Base-by-base conservation (phyloP, 2,797 vertebrate species). In the Takifugu ocellatus region DNA sequence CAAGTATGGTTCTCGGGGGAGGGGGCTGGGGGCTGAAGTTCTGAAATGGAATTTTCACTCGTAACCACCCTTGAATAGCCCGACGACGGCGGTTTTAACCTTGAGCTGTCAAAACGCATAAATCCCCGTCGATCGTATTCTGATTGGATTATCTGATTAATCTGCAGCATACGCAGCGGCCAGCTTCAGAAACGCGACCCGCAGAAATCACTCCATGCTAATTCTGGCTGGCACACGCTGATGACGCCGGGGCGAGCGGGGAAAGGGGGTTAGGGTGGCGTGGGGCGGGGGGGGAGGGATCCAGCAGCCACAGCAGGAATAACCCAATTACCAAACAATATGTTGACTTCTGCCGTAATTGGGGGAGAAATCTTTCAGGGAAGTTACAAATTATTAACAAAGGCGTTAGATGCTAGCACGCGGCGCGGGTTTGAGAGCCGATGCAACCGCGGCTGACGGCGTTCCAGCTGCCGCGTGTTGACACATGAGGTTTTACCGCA, bases 61-160 rank as follows among this genome's bases (percentile, higher is more conserved):
- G 78, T 77, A 44, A 66, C 73, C 78, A 81, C 72, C 76, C 67
- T 75, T 76, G 70, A 79, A 74, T 56, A 73, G 60, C 80, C 53
- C 51, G 55, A 65, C 63, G 61, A 51, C 56, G 70, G 70, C 77
- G 56, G 65, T 53, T 77, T 72, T 84, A 86, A 90, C 88, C 89
- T 90, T 88, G 82, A 89, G 79, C 74, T 52, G 72, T 84, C 81
- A 83, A 76, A 83, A 78, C 63, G 65, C 72, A 88, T 88, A 88
- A 71, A 84, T 78, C 82, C 70, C 55, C 15, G 5, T 81, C 84
- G 82, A 88, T 85, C 87, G 82, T 87, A 76, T 87, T 84, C 70
- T 88, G 87, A 89, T 89, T 87, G 86, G 83, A 91, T 89, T 87
- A 90, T 76, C 68, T 45, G 51, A 72, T 81, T 88, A 88, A 88